phyloP scores from a whole-genome alignment of 2,797 vertebrate species.

The Geotrypetes seraphini region DNA sequence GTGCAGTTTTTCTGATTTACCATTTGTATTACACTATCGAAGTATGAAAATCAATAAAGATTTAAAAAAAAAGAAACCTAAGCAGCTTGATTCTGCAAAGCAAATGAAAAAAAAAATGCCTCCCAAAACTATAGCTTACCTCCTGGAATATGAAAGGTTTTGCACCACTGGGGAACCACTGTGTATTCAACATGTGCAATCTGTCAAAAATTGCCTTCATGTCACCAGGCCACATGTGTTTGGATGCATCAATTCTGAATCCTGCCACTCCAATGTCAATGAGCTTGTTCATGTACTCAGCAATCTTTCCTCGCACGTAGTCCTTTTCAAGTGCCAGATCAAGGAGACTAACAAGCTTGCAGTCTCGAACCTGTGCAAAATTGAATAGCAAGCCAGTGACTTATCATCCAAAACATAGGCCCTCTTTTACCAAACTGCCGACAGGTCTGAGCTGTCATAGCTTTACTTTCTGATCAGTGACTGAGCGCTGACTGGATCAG shows the following conservation, averaged over 20 bases:
- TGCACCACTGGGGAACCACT: conserved; percentile 65
- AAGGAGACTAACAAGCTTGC: conserved; percentile 69
- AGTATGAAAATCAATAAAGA: too few species aligned
- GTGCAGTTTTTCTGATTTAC: too few species aligned
- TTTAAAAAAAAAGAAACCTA: too few species aligned
- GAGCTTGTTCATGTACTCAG: conserved; percentile 67
- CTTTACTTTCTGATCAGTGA: too few species aligned
- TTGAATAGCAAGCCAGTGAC: too few species aligned
- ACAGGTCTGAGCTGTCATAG: too few species aligned
- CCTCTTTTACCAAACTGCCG: too few species aligned
- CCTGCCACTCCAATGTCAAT: conserved; percentile 81
- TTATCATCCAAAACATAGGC: too few species aligned
- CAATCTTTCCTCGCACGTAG: conserved; percentile 59
- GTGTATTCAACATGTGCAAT: conserved; percentile 61
- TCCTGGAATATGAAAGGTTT: conserved; percentile 82
- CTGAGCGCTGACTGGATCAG: too few species aligned
- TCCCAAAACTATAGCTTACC: conserved; percentile 60
- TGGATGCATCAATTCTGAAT: conserved; percentile 80
- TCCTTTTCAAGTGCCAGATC: conserved; percentile 80
- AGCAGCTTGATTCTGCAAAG: too few species aligned
- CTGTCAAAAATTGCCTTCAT: conserved; percentile 49
- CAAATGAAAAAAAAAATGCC: neutral
- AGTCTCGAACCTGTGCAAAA: conserved; percentile 72
- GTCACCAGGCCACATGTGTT: conserved; percentile 95
- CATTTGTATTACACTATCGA: too few species aligned